These are phyloP conservation scores for Geococcyx californianus DNA, from an alignment of 2,113 vertebrate genomes.

Conservation along the genomic window DNA sequence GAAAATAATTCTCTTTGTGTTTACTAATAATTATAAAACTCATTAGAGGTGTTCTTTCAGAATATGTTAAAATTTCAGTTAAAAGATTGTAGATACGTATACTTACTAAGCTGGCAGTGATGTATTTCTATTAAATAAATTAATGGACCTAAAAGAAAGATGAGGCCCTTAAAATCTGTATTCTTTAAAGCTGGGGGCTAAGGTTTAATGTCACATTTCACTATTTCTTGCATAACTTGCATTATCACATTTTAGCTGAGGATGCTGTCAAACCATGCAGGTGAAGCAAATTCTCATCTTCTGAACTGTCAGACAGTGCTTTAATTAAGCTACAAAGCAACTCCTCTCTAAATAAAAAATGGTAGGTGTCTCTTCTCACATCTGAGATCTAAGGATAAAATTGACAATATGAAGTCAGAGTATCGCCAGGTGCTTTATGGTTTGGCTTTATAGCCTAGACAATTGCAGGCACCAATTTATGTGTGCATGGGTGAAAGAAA, in stretches of 20 bases:
- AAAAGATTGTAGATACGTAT: neutral
- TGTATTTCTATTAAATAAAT: constrained; percentile 6
- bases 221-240: neutral
- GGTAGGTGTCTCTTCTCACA: neutral
- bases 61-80: neutral
- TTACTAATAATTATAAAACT: neutral
- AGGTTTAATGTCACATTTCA: neutral
- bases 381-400: constrained; percentile 35
- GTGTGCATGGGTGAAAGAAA: neutral
- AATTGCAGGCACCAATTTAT: neutral
- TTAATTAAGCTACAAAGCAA: constrained; percentile 53
- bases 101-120: neutral
- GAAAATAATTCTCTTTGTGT: neutral
- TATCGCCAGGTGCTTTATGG: neutral
- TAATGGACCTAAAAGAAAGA: neutral
- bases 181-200: neutral
- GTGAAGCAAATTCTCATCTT: neutral
- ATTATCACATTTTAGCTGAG: constrained; percentile 5
- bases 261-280: constrained; percentile 36
- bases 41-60: neutral
- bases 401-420: constrained; percentile 41
- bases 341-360: constrained; percentile 10
- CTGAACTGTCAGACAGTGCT: constrained; percentile 39
- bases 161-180: neutral
- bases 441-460: constrained; percentile 10